Evolutionary conservation across 2,888 invertebrate species (phyloP).

Genomic region (Metacarcinus magister): DNA sequence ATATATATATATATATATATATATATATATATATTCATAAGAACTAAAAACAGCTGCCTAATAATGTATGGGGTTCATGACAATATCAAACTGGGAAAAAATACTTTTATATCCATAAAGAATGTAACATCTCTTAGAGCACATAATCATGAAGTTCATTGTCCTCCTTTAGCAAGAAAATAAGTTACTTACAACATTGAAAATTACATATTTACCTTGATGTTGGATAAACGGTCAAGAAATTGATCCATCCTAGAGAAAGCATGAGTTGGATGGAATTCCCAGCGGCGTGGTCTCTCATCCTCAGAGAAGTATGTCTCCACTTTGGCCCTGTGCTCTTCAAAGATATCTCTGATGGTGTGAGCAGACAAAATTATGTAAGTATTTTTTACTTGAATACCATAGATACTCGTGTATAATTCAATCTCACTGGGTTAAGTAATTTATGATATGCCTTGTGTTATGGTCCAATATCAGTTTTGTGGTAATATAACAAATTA

Average conservation of each 20-base stretch:
- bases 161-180: background rate
- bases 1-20: too few relatives aligned
- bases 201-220: conserved; percentile 86
- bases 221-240: conserved; percentile 90
- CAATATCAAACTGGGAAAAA: background rate
- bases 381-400: background rate
- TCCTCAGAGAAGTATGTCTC: conserved; percentile 88
- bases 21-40: background rate
- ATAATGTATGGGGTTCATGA: background rate
- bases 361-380: background rate
- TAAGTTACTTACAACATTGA: background rate
- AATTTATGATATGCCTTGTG: too few relatives aligned
- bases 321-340: conserved; percentile 89
- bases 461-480: too few relatives aligned
- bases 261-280: conserved; percentile 92
- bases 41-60: background rate
- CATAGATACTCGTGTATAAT: too few relatives aligned
- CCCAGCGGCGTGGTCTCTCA: conserved; percentile 90
- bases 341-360: conserved; percentile 64
- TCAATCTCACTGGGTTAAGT: too few relatives aligned
- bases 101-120: background rate
- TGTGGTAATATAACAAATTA: too few relatives aligned
- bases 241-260: conserved; percentile 92
- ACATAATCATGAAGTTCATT: background rate
- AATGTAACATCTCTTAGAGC: background rate